These are phyloP conservation scores for Corbicula japonica DNA, from an alignment of 2,888 invertebrate species.

Conservation along the genomic window DNA sequence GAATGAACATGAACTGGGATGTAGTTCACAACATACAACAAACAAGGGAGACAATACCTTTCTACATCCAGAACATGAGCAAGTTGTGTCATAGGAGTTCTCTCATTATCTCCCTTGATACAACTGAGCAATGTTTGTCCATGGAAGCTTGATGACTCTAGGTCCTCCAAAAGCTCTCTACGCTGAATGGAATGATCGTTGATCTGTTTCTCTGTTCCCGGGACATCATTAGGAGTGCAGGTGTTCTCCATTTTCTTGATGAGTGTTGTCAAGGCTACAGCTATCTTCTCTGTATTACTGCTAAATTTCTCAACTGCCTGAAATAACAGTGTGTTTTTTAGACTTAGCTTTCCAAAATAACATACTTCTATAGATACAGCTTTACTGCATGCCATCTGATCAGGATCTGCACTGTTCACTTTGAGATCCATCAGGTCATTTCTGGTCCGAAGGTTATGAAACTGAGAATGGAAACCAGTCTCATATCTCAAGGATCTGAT, in stretches of 20 bases:
- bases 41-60: constrained; percentile 88
- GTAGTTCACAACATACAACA: too few species aligned
- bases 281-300: constrained; percentile 95
- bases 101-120: constrained; percentile 85
- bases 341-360: too few species aligned
- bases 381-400: too few species aligned
- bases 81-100: constrained; percentile 80
- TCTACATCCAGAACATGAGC: constrained; percentile 96
- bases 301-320: constrained; percentile 98
- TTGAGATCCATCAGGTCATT: too few species aligned
- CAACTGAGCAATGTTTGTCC: constrained; percentile 94
- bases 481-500: too few species aligned
- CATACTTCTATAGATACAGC: too few species aligned
- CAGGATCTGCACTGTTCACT: too few species aligned
- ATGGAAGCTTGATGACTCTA: constrained; percentile 94
- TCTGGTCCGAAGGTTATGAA: too few species aligned
- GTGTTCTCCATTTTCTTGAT: constrained; percentile 95
- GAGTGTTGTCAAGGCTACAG: constrained; percentile 94
- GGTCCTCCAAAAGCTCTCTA: constrained; percentile 90
- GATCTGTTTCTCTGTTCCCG: constrained; percentile 95
- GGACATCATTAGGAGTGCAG: constrained; percentile 97
- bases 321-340: too few species aligned
- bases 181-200: constrained; percentile 89
- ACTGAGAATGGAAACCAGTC: too few species aligned
- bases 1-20: too few species aligned